Evolutionary conservation across 2,797 vertebrate species (phyloP).

Genomic region (Coregonus sp.): DNA sequence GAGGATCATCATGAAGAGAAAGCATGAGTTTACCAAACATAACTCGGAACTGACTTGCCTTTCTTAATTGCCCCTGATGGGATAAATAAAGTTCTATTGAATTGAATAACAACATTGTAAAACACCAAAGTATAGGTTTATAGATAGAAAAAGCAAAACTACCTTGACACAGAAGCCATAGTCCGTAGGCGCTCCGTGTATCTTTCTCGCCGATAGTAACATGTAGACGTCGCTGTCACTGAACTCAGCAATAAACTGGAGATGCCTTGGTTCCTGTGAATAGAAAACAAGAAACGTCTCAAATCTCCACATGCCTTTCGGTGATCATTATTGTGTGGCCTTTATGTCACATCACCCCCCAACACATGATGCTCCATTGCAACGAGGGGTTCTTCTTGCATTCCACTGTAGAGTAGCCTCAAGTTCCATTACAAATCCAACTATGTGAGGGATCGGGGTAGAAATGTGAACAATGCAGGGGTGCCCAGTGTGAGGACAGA

Average conservation of each 20-base stretch:
- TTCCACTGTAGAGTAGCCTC: slow-evolving; percentile 12
- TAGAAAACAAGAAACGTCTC: background rate
- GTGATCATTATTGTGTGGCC: background rate
- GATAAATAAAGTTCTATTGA: background rate
- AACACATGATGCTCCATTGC: slow-evolving; percentile 8
- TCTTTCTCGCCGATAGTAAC: slow-evolving; percentile 86
- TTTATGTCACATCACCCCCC: background rate
- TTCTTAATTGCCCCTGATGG: background rate
- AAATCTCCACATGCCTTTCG: background rate
- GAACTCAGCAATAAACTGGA: slow-evolving; percentile 95
- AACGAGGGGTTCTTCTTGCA: slow-evolving; percentile 7
- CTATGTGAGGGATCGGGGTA: slow-evolving; percentile 27
- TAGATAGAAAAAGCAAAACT: slow-evolving; percentile 42
- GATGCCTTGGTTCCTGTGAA: slow-evolving; percentile 91
- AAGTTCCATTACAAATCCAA: slow-evolving; percentile 34
- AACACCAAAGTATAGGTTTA: slow-evolving; percentile 12
- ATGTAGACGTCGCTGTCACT: slow-evolving; percentile 90
- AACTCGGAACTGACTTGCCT: background rate
- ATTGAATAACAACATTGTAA: background rate
- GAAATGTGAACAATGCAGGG: slow-evolving; percentile 37
- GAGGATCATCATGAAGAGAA: background rate
- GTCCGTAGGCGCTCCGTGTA: slow-evolving; percentile 86
- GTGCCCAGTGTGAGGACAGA: slow-evolving; percentile 33
- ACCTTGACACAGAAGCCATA: slow-evolving; percentile 97
- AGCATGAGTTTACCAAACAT: slow-evolving; percentile 20